phyloP scores from a whole-genome alignment of 1,140 invertebrate species.

The Drosophila grimshawi region DNA sequence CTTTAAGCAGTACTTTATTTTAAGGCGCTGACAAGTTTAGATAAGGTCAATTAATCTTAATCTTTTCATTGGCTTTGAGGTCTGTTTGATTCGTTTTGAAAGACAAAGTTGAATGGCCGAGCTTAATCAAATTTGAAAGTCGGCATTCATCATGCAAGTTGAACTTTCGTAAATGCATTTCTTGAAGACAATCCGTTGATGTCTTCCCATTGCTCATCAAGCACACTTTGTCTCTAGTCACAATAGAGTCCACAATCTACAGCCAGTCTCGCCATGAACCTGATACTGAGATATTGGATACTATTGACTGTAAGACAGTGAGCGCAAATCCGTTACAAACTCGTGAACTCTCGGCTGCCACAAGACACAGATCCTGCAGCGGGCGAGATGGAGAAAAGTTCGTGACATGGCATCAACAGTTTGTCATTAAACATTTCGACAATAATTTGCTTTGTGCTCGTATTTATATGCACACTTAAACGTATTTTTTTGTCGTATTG shows the following conservation, averaged over 20 bases:
- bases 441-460: slow-evolving; percentile 79
- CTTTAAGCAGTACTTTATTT: too few relatives aligned
- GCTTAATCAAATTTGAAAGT: slow-evolving; percentile 47
- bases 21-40: neutral
- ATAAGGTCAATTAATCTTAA: neutral
- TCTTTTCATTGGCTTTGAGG: too few relatives aligned
- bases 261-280: slow-evolving; percentile 51
- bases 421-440: slow-evolving; percentile 84
- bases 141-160: slow-evolving; percentile 33
- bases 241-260: slow-evolving; percentile 23
- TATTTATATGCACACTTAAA: slow-evolving; percentile 51
- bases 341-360: slow-evolving; percentile 66
- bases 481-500: slow-evolving; percentile 33
- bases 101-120: slow-evolving; percentile 45
- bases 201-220: slow-evolving; percentile 42
- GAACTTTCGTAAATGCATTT: slow-evolving; percentile 33
- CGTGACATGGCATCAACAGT: slow-evolving; percentile 84
- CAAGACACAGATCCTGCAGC: slow-evolving; percentile 28
- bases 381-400: slow-evolving; percentile 50
- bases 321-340: slow-evolving; percentile 74
- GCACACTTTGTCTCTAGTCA: slow-evolving; percentile 18
- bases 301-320: slow-evolving; percentile 4
- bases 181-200: slow-evolving; percentile 37
- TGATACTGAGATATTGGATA: slow-evolving; percentile 52
- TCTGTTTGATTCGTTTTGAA: neutral